Evolutionary conservation across 2,797 vertebrate species (phyloP).

Genomic region (Cossypha polioptera): DNA sequence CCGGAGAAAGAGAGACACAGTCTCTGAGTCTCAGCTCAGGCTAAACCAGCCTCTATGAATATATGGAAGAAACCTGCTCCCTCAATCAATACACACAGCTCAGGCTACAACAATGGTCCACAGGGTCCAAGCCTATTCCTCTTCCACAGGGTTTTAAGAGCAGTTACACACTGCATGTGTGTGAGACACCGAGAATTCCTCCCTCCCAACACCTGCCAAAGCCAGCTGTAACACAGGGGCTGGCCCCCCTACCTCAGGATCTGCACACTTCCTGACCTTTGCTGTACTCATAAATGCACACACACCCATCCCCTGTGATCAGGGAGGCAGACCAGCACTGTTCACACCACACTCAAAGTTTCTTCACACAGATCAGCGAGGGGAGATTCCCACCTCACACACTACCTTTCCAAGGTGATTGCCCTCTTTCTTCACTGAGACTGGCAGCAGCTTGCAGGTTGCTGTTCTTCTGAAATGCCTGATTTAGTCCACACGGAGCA

Average conservation of each 20-base stretch:
- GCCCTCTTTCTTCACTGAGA: background rate
- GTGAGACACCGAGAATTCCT: background rate
- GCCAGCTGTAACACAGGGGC: too few species aligned
- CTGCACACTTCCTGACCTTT: background rate
- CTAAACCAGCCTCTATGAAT: constrained; percentile 72
- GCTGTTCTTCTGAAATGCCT: background rate
- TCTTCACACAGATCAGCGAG: background rate
- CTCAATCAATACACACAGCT: constrained; percentile 56
- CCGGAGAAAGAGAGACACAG: constrained; percentile 68
- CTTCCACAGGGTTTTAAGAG: background rate
- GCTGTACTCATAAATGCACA: background rate
- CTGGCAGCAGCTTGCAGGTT: background rate
- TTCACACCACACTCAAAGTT: background rate
- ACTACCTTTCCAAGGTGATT: background rate
- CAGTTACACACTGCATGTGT: background rate
- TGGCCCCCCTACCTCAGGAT: background rate
- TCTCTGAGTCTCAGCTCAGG: constrained; percentile 65
- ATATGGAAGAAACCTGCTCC: constrained; percentile 71
- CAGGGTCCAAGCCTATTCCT: background rate
- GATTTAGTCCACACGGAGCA: background rate
- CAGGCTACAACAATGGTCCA: background rate
- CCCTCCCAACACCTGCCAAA: background rate
- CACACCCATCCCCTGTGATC: accelerated
- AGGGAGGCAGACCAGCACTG: background rate
- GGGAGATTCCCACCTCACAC: background rate